Conservation (phyloP, 1,140 invertebrate species). For the Hylaeus volcanicus region DNA sequence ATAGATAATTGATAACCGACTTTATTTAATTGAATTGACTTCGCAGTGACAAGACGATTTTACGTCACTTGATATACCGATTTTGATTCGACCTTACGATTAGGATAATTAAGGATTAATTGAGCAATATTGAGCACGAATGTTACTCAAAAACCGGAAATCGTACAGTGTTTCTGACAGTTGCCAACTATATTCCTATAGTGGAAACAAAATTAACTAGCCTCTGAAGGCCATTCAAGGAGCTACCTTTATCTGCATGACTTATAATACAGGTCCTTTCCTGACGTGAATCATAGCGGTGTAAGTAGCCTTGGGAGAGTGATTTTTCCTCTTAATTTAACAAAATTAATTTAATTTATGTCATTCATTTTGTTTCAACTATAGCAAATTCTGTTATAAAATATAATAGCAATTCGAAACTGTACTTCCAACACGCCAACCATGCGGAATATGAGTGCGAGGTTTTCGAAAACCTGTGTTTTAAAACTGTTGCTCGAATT, state of each 20-base stretch:
- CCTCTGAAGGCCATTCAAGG: not conserved
- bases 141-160: constrained; percentile 21
- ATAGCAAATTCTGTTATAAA: not conserved
- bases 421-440: not conserved
- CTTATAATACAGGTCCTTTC: too few species aligned
- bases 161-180: constrained; percentile 6
- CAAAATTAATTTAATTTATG: too few species aligned
- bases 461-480: not conserved
- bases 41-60: not conserved
- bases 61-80: constrained; percentile 4
- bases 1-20: not conserved
- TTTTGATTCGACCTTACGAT: constrained; percentile 45
- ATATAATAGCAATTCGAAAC: not conserved
- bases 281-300: too few species aligned
- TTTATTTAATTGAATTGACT: constrained; percentile 6
- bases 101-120: constrained; percentile 53
- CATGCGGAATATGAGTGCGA: not conserved
- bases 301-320: not conserved
- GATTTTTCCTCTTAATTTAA: too few species aligned
- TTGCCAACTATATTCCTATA: not conserved
- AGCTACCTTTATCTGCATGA: not conserved
- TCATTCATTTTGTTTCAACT: not conserved
- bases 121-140: constrained; percentile 69
- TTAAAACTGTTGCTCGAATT: not conserved
- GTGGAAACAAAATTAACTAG: not conserved